Evolutionary conservation across 2,888 invertebrate genomes (phyloP), one percentile per base, ranked within the genome.

Genomic region (Drosophila glabriapex): DNA sequence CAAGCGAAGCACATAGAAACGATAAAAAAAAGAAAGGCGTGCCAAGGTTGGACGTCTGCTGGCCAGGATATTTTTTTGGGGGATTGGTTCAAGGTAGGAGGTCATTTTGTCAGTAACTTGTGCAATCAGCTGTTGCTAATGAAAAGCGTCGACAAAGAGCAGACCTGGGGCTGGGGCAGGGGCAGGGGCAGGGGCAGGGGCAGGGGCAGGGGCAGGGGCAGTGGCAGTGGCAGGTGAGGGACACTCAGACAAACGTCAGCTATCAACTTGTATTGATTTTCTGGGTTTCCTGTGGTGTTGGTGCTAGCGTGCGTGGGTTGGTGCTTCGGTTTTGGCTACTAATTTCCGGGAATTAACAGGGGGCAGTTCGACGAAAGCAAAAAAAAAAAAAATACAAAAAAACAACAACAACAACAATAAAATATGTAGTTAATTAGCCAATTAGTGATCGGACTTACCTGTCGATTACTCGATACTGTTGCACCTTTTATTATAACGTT

Each of bases 81-180:
- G 62, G 68, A 63, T 61, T 46, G 62, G 16, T 29, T n/a, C 68
- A 46, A 49, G 76, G 68, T 68, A 50, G 53, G 64, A 70, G 75
- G 65, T 65, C 82, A 70, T 33, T 72, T 74, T 70, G 85, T 73
- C 76, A 75, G 85, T 76, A 68, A 62, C 82, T 89, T 90, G 85
- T 83, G 80, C 82, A 88, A 90, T 88, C 87, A 88, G 90, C 87
- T 88, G 90, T 90, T 88, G 89, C 78, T 90, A 90, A 87, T 86
- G 88, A 89, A 89, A 89, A 80, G 73, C 62, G 74, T 74, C 72
- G 71, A 39, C 31, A 49, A 58, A 52, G 6, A 2, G 29, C 14
- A 33, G 55, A 25, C 9, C 9, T 25, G 46, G 7, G 16, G 46
- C 25, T 2, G 46, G 25, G 25, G 22, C 4, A 10, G 46, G 7